A percentile compares a stretch with the other conserved stretches of the same genome.
Evolutionary conservation across 2,888 invertebrate genomes (phyloP).

Genomic region (Zonitis immaculata): DNA sequence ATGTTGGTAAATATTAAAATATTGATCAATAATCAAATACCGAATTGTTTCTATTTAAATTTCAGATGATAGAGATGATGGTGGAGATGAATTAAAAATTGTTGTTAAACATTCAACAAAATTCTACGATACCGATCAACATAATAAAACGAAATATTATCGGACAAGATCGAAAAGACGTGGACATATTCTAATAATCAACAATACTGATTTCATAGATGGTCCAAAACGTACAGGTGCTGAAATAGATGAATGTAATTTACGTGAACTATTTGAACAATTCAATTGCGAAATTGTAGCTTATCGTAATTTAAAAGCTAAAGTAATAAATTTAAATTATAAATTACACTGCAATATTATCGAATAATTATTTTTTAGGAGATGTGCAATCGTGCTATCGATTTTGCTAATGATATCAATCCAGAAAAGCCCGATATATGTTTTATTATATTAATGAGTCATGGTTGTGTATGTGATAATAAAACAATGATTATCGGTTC

Average conservation of each 20-base stretch:
- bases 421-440: slow-evolving; percentile 55
- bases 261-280: slow-evolving; percentile 58
- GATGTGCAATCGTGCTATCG: slow-evolving; percentile 47
- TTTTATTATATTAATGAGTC: slow-evolving; percentile 63
- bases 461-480: slow-evolving; percentile 53
- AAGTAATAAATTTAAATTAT: slow-evolving; percentile 14
- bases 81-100: slow-evolving; percentile 13
- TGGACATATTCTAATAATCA: slow-evolving; percentile 59
- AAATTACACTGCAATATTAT: too few relatives aligned
- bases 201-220: slow-evolving; percentile 54
- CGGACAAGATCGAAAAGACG: slow-evolving; percentile 54
- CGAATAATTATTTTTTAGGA: slow-evolving; percentile 35
- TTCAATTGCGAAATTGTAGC: slow-evolving; percentile 44
- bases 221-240: slow-evolving; percentile 52
- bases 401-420: slow-evolving; percentile 46
- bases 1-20: too few relatives aligned
- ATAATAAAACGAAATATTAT: slow-evolving; percentile 42
- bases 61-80: neutral
- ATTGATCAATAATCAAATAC: too few relatives aligned
- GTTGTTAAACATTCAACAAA: slow-evolving; percentile 16
- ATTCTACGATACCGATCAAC: slow-evolving; percentile 26
- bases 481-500: slow-evolving; percentile 54
- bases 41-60: too few relatives aligned
- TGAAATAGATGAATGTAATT: slow-evolving; percentile 54
- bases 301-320: slow-evolving; percentile 19